Conservation (phyloP, 1,140 invertebrate genomes). For the Campoletis sonorensis region DNA sequence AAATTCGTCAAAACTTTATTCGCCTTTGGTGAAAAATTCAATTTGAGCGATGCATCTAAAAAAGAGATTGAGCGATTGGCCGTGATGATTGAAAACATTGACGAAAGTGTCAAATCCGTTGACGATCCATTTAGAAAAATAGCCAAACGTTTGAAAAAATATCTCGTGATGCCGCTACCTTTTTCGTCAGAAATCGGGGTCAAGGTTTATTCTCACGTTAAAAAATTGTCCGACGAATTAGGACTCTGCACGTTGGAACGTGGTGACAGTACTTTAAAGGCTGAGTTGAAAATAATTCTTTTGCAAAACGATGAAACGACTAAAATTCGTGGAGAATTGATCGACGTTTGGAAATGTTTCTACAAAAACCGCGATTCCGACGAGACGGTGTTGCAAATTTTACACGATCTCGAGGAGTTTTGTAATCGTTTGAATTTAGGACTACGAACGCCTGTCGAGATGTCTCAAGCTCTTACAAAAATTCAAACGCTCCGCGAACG, state of each 20-base stretch:
- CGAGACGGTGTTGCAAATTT: slow-evolving; percentile 24
- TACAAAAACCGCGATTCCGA: slow-evolving; percentile 38
- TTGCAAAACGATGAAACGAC: slow-evolving; percentile 50
- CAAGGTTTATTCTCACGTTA: slow-evolving; percentile 47
- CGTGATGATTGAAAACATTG: slow-evolving; percentile 51
- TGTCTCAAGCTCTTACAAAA: slow-evolving; percentile 38
- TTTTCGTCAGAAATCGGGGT: slow-evolving; percentile 61
- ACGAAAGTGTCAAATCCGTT: slow-evolving; percentile 50
- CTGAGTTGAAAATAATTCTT: slow-evolving; percentile 56
- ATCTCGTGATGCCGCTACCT: slow-evolving; percentile 60
- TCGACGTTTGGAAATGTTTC: slow-evolving; percentile 57
- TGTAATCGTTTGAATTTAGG: slow-evolving; percentile 50
- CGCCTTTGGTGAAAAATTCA: not conserved
- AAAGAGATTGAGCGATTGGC: slow-evolving; percentile 44
- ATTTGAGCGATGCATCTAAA: slow-evolving; percentile 12
- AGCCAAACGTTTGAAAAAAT: slow-evolving; percentile 62
- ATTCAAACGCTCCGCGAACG: slow-evolving; percentile 36
- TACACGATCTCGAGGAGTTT: slow-evolving; percentile 37
- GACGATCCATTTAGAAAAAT: slow-evolving; percentile 67
- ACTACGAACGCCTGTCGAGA: slow-evolving; percentile 39
- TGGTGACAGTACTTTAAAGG: slow-evolving; percentile 29
- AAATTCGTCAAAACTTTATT: slow-evolving; percentile 63
- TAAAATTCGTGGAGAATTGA: slow-evolving; percentile 48
- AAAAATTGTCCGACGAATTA: slow-evolving; percentile 50
- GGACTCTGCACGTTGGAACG: slow-evolving; percentile 50